Evolutionary conservation across 2,888 invertebrate genomes (phyloP), one percentile per base, ranked within the genome.

Genomic region (Holacanthella duospinosa): DNA sequence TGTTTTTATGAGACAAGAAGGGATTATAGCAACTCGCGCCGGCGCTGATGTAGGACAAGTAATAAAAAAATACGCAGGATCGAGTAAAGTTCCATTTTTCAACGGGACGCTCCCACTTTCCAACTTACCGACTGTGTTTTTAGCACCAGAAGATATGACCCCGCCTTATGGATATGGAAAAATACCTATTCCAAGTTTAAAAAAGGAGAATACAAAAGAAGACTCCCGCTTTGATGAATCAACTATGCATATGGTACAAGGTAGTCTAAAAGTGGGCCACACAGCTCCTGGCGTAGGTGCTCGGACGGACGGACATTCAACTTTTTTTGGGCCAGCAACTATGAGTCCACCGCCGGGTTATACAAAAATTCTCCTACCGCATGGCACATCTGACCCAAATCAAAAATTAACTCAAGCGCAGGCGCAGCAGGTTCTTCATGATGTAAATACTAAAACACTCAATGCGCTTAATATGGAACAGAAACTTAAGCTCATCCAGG

Each of bases 41-140:
- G 72, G 72, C 25, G 71, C 71, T 1, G 72, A 72, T 57, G 68
- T 70, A 9, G 72, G 71, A 4, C 71, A 72, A 59, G 72, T 72
- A 6, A 71, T 72, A 26, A 72, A 72, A 59, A 72, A 72, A 61
- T 65, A 69, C n/a, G 72, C 72, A 12, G 72, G 72, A 2, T 69
- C 70, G 0, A 72, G 72, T 59, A 72, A 72, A 66, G 64, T 72
- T 21, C 72, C 72, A 2, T 72, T 72, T 57, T 72, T 69, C 60
- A 72, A 72, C 59, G 72, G 72, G 43, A 71, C 71, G 0, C 29
- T 72, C 0, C 72, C 72, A 16, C 29, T 62, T 1, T 58, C 66
- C 21, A 68, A 60, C 27, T 61, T 72, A 24, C 72, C 72, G 2
- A 60, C 69, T 1, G 72, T 72, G 1, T 72, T 72, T 61, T 65